phyloP scores from a whole-genome alignment of 2,113 vertebrate genomes.

The Anoplopoma fimbria region DNA sequence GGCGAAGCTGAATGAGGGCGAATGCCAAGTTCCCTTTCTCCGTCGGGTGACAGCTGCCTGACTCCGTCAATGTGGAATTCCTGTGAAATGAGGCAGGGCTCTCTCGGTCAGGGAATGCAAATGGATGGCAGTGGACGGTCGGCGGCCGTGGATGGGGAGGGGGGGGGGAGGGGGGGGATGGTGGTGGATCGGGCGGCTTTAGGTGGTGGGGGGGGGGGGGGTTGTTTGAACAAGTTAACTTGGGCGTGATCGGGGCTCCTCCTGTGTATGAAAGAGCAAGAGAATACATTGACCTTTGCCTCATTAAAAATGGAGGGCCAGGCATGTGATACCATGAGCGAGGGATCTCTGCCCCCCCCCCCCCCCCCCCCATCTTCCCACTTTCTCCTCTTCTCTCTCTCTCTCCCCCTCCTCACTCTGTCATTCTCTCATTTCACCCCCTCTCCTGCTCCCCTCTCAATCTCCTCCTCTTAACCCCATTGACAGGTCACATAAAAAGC shows the following conservation, averaged over 20 bases:
- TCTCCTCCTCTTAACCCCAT: conserved; percentile 85
- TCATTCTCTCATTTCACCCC: conserved; percentile 53
- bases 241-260: conserved; percentile 92
- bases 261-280: conserved; percentile 90
- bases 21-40: conserved; percentile 74
- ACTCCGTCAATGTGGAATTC: conserved; percentile 80
- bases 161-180: not conserved
- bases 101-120: conserved; percentile 76
- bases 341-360: conserved; percentile 63
- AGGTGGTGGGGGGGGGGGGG: conserved; percentile 16
- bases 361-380: conserved; percentile 30
- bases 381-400: conserved; percentile 46
- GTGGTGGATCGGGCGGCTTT: too few species aligned
- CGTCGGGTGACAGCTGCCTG: conserved; percentile 83
- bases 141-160: not conserved
- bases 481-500: conserved; percentile 89
- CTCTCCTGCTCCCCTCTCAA: conserved; percentile 67
- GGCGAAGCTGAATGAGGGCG: conserved; percentile 59
- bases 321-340: conserved; percentile 87
- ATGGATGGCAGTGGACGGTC: conserved; percentile 60
- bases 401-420: conserved; percentile 27
- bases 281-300: conserved; percentile 94
- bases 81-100: conserved; percentile 82
- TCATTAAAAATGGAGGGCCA: conserved; percentile 93
- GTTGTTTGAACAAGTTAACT: conserved; percentile 89